Conservation (phyloP, 2,113 vertebrate genomes). For the Acrocephalus arundinaceus region DNA sequence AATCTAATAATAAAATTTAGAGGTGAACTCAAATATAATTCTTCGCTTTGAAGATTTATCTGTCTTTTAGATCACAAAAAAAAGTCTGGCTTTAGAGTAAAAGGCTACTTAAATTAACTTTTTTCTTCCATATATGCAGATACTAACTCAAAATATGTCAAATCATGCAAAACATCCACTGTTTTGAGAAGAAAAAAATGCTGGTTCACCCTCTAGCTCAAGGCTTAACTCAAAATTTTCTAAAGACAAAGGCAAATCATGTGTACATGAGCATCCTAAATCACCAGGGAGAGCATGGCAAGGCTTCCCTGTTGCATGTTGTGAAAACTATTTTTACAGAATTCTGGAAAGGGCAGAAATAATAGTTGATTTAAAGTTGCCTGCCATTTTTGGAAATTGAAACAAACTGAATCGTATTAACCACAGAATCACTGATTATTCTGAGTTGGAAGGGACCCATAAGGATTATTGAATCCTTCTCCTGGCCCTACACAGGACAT, state of each 20-base stretch:
- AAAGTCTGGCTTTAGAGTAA: background rate
- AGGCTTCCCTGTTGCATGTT: background rate
- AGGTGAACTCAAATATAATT: background rate
- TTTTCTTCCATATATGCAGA: background rate
- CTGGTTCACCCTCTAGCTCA: background rate
- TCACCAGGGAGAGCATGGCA: background rate
- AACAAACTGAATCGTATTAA: background rate
- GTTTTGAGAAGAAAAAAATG: background rate
- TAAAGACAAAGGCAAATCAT: background rate
- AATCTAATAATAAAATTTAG: slow-evolving; percentile 3
- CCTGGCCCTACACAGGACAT: no score
- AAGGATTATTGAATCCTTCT: background rate
- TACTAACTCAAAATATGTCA: background rate
- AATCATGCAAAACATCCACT: background rate
- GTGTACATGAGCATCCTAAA: background rate
- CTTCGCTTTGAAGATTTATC: background rate
- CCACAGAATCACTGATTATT: background rate
- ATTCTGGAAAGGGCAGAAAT: slow-evolving; percentile 39
- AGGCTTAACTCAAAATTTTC: background rate
- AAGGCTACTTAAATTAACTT: background rate
- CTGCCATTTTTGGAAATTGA: slow-evolving; percentile 24
- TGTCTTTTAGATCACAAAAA: background rate
- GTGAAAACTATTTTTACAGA: slow-evolving; percentile 27
- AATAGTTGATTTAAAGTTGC: background rate
- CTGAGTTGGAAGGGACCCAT: background rate